Conservation (phyloP, 2,113 vertebrate genomes). For the Carassius gibelio region DNA sequence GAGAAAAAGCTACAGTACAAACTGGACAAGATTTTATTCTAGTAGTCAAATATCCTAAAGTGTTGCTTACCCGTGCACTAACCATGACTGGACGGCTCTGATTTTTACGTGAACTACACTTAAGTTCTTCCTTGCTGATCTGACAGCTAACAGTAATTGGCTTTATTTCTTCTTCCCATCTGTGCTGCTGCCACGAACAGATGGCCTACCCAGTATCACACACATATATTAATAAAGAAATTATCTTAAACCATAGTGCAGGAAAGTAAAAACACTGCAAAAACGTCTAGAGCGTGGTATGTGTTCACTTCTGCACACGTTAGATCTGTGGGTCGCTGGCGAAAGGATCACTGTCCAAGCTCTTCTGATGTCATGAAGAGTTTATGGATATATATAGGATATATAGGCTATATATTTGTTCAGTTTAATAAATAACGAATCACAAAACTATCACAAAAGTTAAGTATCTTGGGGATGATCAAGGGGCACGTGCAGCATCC, state of each 20-base stretch:
- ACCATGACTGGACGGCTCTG: neutral
- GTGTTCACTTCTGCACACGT: neutral
- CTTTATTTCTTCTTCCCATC: slow-evolving; percentile 62
- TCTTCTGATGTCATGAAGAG: too few relatives aligned
- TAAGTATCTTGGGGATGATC: too few relatives aligned
- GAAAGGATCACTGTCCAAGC: too few relatives aligned
- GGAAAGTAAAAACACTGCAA: neutral
- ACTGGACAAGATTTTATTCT: neutral
- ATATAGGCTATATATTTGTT: too few relatives aligned
- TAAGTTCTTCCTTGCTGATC: slow-evolving; percentile 40
- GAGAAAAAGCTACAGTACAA: neutral
- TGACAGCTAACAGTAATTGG: slow-evolving; percentile 61
- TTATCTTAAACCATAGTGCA: neutral
- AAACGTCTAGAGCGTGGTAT: neutral
- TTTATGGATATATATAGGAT: too few relatives aligned
- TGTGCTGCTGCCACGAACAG: slow-evolving; percentile 56
- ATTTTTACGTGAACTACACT: slow-evolving; percentile 17
- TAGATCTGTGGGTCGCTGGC: too few relatives aligned
- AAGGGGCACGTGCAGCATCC: too few relatives aligned
- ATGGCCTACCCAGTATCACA: slow-evolving; percentile 49
- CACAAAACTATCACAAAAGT: too few relatives aligned
- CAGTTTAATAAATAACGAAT: too few relatives aligned
- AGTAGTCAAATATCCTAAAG: neutral
- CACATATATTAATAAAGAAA: slow-evolving; percentile 57
- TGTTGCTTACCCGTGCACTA: neutral